Base-by-base conservation (phyloP, 1,140 invertebrate genomes). In the Polyergus mexicanus region DNA sequence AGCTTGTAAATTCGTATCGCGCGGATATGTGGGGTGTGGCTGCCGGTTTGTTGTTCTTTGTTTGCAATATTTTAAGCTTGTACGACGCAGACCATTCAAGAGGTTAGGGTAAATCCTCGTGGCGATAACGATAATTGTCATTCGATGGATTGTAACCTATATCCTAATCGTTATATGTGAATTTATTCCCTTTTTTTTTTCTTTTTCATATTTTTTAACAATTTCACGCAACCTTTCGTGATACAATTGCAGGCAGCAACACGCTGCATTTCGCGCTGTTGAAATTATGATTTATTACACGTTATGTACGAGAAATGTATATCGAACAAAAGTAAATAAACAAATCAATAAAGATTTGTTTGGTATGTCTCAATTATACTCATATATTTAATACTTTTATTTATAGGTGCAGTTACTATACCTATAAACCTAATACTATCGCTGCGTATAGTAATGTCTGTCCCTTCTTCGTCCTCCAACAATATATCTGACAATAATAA, bases 381-480 rank as follows among this genome's bases (percentile, higher is more conserved):
- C 47, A 71, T 51, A 51, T 8, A 10, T n/a, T 0, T 54, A 11
- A 44, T 3, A 11, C 3, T 72, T 47, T 47, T 38, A n/a, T 65
- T 28, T 56, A 11, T 11, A 56, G 63, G 38, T 84, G 22, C 28
- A 69, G 13, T 66, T 86, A 41, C n/a, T 84, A 71, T 44, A 76
- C 51, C 11, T 16, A 77, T 77, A 80, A 56, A 72, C 62, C 25
- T 38, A 83, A 80, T 16, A 88, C 54, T 74, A 65, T 80, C 75
- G 69, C 54, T 69, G 87, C 68, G n/a, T 62, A 35, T 91, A 94
- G 93, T 94, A 91, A 94, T 94, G 94, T 94, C 94, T 92, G 85
- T 93, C 89, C 94, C 94, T 90, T 92, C 94, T 89, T 90, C 93
- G 69, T 92, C 94, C 62, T 94, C 93, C 7, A 91, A 92, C 65